Base-by-base conservation (phyloP, 1,140 invertebrate genomes). In the Potamilus streckersoni region DNA sequence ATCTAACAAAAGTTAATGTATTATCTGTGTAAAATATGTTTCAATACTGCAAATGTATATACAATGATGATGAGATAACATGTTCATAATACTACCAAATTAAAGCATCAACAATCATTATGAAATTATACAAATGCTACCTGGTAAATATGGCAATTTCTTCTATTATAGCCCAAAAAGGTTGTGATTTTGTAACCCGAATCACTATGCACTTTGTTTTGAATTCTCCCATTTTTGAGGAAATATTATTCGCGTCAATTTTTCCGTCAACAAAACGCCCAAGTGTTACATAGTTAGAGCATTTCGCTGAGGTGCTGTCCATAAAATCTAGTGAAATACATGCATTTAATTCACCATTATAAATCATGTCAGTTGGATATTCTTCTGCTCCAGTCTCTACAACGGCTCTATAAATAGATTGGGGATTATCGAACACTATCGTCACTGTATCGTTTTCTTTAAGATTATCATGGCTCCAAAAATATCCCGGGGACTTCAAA, bases 71-170 rank as follows among this genome's bases (percentile, higher is more conserved):
- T 49, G 38, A 49, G 38, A 49, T 8, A 49, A 49, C 0, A 49
- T 49, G 38, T 49, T 49, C 5, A 49, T 49, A 49, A 49, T 49
- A 49, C 38, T 49, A 49, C 6, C 38, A 49, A 49, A 49, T 49
- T 49, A 49, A 49, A 49, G 6, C 11, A 49, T 49, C 4, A 49
- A 49, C 2, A 49, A 49, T 49, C 38, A 49, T 49, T 4, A 49
- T 49, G 11, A 49, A 49, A 49, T 49, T 49, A 49, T 49, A 49
- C 0, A 49, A 49, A 49, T 49, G 38, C 11, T 49, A 49, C 38
- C 38, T 6, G 11, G 38, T 49, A 74, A 84, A 85, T 20, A 85
- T 78, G 3, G 83, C 83, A 31, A 85, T 83, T 80, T 85, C 84
- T 68, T 76, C 77, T 2, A 85, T 78, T 49, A 85, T 83, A 16